Conservation (phyloP, 2,888 invertebrate genomes). For the Boloria selene region DNA sequence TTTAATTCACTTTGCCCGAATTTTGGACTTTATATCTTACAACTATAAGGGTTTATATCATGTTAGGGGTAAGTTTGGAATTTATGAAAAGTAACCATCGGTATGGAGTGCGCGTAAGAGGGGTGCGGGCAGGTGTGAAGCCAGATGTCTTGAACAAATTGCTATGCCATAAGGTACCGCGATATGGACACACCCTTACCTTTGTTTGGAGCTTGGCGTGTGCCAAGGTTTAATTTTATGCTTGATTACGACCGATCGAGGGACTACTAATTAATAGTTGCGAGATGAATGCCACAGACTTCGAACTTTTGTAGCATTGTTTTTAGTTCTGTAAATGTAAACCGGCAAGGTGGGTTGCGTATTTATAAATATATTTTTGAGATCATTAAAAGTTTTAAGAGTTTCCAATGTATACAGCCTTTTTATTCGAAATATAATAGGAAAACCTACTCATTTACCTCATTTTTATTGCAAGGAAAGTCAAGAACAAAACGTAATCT, state of each 20-base stretch:
- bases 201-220: constrained; percentile 72
- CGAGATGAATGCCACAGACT: constrained; percentile 60
- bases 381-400: constrained; percentile 41
- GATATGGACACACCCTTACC: constrained; percentile 76
- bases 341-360: constrained; percentile 31
- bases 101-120: constrained; percentile 58
- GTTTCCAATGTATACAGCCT: constrained; percentile 11
- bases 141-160: constrained; percentile 83
- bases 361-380: constrained; percentile 34
- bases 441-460: constrained; percentile 11
- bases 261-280: constrained; percentile 75
- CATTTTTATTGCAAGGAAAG: constrained; percentile 28
- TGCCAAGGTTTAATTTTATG: constrained; percentile 82
- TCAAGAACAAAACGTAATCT: constrained; percentile 40
- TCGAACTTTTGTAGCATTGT: constrained; percentile 45
- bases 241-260: constrained; percentile 75
- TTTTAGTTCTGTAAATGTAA: constrained; percentile 42
- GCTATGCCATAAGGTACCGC: constrained; percentile 76
- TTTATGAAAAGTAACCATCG: constrained; percentile 51
- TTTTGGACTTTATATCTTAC: constrained; percentile 47
- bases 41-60: constrained; percentile 38
- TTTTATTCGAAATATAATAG: constrained; percentile 21
- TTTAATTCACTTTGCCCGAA: constrained; percentile 26
- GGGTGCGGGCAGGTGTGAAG: constrained; percentile 76
- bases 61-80: constrained; percentile 34